Evolutionary conservation across 2,113 vertebrate genomes (phyloP), one percentile per base, ranked within the genome.

Genomic region (Numenius arquata): DNA sequence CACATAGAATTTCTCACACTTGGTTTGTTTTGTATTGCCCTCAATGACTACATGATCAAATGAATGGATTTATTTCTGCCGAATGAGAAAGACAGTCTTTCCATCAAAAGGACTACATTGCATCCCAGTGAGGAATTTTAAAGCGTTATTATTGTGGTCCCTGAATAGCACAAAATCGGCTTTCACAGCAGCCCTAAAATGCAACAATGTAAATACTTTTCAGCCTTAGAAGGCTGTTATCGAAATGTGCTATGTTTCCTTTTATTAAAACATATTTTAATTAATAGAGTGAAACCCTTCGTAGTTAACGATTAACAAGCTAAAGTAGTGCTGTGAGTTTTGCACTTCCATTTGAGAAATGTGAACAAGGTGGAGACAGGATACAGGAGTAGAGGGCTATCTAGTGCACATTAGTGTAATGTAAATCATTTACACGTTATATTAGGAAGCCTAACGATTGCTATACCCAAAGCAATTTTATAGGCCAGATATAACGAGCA

Each of bases 1-100:
- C 98, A 99, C 99, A 98, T 98, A 99, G 98, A 99, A 98, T 99
- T 99, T 99, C 98, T 98, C 99, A 99, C 99, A 99, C 98, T 99
- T 99, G 98, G 99, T 98, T 99, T 99, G 98, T 99, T 99, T 99
- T 98, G 98, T 99, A 99, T 99, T 96, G 97, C 98, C 95, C 98
- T 98, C 98, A 98, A 98, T 98, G 98, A 99, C 98, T 98, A 98
- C 98, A 99, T 97, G 98, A 98, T 98, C 98, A 98, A 98, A 98
- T 99, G 98, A 99, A 99, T 99, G 98, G 98, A 98, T 98, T 98
- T 98, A 98, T 99, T 98, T 99, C 98, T 98, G 97, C 98, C 97
- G 98, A 98, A 98, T 98, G 98, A 98, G 98, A 98, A 98, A 98
- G 98, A 98, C 98, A 98, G 98, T 98, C 98, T 98, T 97, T 92